A percentile compares a stretch with the other conserved stretches of the same genome.
phyloP scores from a whole-genome alignment of 2,888 invertebrate genomes.

The Agriotes lineatus region DNA sequence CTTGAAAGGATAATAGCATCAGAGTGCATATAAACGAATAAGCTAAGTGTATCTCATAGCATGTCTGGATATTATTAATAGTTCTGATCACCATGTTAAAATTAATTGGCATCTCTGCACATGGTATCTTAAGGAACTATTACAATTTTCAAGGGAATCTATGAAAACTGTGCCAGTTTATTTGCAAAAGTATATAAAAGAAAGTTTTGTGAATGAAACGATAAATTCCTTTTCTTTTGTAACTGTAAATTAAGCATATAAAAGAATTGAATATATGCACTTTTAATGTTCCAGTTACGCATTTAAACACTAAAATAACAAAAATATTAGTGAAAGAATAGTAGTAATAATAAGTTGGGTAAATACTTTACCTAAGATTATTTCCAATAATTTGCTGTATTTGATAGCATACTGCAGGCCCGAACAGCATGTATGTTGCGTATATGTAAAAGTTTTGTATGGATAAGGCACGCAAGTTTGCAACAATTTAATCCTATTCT shows the following conservation, averaged over 20 bases:
- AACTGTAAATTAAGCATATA: not conserved
- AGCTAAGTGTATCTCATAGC: not conserved
- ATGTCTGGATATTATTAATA: not conserved
- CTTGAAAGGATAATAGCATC: not conserved
- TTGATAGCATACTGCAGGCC: slow-evolving; percentile 8
- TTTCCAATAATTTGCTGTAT: slow-evolving; percentile 25
- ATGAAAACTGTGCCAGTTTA: not conserved
- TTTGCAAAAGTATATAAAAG: not conserved
- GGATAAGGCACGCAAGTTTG: not conserved
- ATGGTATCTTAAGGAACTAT: not conserved
- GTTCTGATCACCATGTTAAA: not conserved
- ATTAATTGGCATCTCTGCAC: not conserved
- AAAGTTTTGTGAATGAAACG: not conserved
- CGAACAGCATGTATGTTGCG: slow-evolving; percentile 11
- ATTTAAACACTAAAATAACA: slow-evolving; percentile 11
- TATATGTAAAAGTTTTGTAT: slow-evolving; percentile 6
- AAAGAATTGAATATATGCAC: slow-evolving; percentile 15
- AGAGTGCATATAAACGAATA: slow-evolving; percentile 20
- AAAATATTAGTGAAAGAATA: slow-evolving; percentile 23
- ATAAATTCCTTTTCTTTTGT: not conserved
- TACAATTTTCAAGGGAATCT: not conserved
- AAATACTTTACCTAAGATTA: slow-evolving; percentile 38
- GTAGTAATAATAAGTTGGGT: slow-evolving; percentile 34
- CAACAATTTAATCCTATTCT: slow-evolving; percentile 17
- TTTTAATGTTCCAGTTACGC: not conserved